A percentile compares a stretch with the other conserved stretches of the same genome.
Conservation (phyloP, 2,888 invertebrate species). For the Theretra japonica region DNA sequence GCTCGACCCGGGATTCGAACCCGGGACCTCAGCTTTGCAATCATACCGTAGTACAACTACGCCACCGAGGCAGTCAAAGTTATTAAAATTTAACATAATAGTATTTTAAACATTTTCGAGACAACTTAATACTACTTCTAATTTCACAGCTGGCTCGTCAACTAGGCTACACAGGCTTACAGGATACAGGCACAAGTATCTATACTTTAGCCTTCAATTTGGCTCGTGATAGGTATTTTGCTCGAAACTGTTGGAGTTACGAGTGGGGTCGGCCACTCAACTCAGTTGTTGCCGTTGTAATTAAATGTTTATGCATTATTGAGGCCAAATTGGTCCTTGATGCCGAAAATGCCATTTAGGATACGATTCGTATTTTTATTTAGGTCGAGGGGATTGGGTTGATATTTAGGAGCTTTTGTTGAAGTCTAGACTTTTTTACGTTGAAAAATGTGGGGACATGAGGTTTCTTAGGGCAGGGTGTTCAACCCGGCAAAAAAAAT, state of each 20-base stretch:
- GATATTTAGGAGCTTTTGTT: neutral
- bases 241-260: constrained; percentile 37
- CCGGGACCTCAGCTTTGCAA: too few relatives aligned
- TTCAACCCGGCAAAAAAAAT: too few relatives aligned
- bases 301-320: constrained; percentile 26
- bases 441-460: neutral
- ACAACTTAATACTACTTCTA: too few relatives aligned
- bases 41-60: too few relatives aligned
- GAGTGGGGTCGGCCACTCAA: constrained; percentile 45
- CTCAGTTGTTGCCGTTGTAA: constrained; percentile 7
- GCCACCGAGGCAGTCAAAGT: too few relatives aligned
- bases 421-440: neutral
- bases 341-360: neutral
- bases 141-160: too few relatives aligned
- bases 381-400: neutral
- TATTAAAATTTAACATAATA: too few relatives aligned
- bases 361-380: neutral
- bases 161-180: too few relatives aligned
- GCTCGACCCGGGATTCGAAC: too few relatives aligned
- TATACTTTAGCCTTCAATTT: neutral
- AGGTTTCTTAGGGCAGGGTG: too few relatives aligned
- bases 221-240: neutral
- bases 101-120: too few relatives aligned
- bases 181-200: neutral
- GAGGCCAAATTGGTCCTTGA: neutral